Conservation (phyloP, 2,888 invertebrate genomes). For the Nowickia ferox region DNA sequence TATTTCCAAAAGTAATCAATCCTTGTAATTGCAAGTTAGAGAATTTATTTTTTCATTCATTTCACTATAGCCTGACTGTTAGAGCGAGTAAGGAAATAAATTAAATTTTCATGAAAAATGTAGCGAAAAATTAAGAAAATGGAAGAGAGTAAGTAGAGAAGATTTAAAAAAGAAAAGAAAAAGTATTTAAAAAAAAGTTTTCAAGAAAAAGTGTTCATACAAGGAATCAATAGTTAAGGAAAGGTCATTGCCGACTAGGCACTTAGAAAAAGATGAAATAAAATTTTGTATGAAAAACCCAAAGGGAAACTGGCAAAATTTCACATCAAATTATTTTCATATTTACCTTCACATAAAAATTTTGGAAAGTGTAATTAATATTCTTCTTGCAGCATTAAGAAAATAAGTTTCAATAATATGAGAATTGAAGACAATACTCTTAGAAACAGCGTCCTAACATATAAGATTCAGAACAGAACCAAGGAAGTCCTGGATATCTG, state of each 20-base stretch:
- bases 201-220: conserved; percentile 28
- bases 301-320: too few species aligned
- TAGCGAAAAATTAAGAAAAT: conserved; percentile 78
- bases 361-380: too few species aligned
- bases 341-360: too few species aligned
- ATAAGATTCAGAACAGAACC: too few species aligned
- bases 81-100: conserved; percentile 65
- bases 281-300: too few species aligned
- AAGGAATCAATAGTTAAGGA: conserved; percentile 1
- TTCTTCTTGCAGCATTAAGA: too few species aligned
- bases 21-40: conserved; percentile 82
- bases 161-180: conserved; percentile 62
- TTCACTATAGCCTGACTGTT: conserved; percentile 40
- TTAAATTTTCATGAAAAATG: conserved; percentile 79
- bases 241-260: neutral
- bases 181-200: conserved; percentile 12
- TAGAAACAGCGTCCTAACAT: too few species aligned
- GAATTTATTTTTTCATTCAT: conserved; percentile 25
- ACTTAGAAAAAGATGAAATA: neutral
- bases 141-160: conserved; percentile 24
- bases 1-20: conserved; percentile 82
- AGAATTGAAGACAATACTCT: too few species aligned
- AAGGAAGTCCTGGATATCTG: too few species aligned
- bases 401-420: too few species aligned
- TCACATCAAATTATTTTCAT: too few species aligned